These are phyloP conservation scores for Seira sanloemensis DNA, from an alignment of 2,888 invertebrate genomes.

Conservation along the genomic window DNA sequence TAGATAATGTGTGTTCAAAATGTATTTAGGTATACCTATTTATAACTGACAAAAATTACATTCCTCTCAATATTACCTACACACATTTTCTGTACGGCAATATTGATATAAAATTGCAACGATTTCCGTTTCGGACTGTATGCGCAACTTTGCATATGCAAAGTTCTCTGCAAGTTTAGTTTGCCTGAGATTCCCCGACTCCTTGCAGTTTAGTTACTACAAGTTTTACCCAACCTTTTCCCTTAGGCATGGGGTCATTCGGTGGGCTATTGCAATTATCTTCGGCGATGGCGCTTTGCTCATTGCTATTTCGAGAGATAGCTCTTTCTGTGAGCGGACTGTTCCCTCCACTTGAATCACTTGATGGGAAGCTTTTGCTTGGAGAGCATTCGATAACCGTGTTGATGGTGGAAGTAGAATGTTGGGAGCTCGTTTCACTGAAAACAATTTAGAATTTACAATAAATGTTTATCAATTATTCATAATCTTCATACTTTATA, in stretches of 20 bases:
- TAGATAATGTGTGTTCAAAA: no score
- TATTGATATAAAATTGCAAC: no score
- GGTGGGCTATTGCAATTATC: constrained; percentile 26
- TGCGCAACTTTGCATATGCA: no score
- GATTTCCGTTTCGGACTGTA: no score
- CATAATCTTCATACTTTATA: no score
- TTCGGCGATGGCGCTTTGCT: constrained; percentile 35
- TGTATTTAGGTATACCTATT: no score
- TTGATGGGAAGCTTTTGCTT: constrained; percentile 69
- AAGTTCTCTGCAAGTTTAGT: constrained; percentile 12
- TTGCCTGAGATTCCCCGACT: constrained; percentile 45
- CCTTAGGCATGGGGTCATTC: constrained; percentile 76
- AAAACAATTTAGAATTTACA: no score
- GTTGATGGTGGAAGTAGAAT: constrained; percentile 76
- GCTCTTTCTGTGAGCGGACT: constrained; percentile 72
- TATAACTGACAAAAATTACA: no score
- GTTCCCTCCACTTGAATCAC: constrained; percentile 69
- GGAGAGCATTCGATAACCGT: constrained; percentile 75
- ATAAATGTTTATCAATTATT: no score
- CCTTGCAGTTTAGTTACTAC: constrained; percentile 84
- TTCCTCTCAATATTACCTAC: no score
- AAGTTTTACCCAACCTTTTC: constrained; percentile 86
- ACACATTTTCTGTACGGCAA: no score
- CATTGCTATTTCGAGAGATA: constrained; percentile 66
- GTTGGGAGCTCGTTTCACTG: constrained; percentile 76